Percentiles rank a stretch among this genome's conserved stretches.
Evolutionary conservation across 2,888 invertebrate species (phyloP).

Genomic region (Tachina fera): DNA sequence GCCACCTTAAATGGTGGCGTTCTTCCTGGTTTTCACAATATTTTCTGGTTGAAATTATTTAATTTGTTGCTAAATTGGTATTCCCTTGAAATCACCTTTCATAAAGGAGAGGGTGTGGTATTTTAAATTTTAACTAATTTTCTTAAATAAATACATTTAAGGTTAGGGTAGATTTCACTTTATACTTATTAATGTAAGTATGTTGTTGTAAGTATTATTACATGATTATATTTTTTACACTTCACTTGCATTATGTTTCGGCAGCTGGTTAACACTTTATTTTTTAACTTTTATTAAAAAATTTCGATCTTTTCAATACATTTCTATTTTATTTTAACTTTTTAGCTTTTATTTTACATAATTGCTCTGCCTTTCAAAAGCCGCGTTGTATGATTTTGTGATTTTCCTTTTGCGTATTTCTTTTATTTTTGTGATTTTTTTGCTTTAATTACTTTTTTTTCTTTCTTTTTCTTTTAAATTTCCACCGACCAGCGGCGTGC

Average conservation of each 20-base stretch:
- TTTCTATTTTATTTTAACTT: background rate
- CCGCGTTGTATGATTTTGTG: constrained; percentile 64
- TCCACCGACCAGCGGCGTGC: constrained; percentile 71
- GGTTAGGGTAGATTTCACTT: constrained; percentile 50
- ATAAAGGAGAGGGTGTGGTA: constrained; percentile 31
- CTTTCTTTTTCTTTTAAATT: constrained; percentile 56
- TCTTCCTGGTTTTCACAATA: constrained; percentile 2
- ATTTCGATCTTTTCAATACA: background rate
- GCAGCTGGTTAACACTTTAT: background rate
- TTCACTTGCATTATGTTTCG: constrained; percentile 10
- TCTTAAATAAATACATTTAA: constrained; percentile 56
- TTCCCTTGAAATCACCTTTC: background rate
- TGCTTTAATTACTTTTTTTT: constrained; percentile 41
- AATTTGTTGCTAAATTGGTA: background rate
- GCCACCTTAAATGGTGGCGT: constrained; percentile 68
- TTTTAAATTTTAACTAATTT: constrained; percentile 4
- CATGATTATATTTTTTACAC: constrained; percentile 1
- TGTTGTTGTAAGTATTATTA: background rate
- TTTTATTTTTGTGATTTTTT: constrained; percentile 41
- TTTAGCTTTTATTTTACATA: constrained; percentile 58
- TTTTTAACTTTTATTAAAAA: constrained; percentile 1
- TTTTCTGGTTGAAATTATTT: constrained; percentile 8
- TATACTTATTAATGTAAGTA: background rate
- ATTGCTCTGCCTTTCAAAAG: constrained; percentile 58
- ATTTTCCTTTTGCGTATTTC: constrained; percentile 43